Conservation (phyloP, 2,113 vertebrate species). For the Callionymus lyra region DNA sequence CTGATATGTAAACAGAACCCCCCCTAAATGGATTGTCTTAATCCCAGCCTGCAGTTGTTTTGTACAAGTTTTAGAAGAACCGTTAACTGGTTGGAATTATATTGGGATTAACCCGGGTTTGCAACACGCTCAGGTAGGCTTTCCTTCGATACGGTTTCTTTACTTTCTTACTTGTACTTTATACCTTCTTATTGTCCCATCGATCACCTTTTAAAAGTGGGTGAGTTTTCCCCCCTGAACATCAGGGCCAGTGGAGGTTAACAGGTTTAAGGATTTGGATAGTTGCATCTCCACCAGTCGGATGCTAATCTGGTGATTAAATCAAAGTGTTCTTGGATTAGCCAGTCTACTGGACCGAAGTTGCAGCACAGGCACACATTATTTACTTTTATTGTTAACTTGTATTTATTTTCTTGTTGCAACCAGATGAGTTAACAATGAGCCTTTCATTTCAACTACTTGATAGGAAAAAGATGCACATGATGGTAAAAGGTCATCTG, state of each 20-base stretch:
- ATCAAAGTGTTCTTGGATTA: conserved; percentile 56
- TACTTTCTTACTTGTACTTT: background rate
- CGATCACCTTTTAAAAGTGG: background rate
- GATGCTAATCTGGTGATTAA: conserved; percentile 47
- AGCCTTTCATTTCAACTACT: too few relatives aligned
- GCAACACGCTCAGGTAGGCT: conserved; percentile 29
- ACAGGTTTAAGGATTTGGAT: conserved; percentile 18
- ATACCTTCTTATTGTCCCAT: background rate
- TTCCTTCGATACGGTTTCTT: conserved; percentile 46
- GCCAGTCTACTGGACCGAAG: conserved; percentile 24
- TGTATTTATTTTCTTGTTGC: background rate
- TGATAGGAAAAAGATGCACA: too few relatives aligned
- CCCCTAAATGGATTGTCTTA: background rate
- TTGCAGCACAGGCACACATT: too few relatives aligned
- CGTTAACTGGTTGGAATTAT: conserved; percentile 25
- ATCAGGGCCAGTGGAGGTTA: conserved; percentile 7
- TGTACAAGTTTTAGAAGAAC: too few relatives aligned
- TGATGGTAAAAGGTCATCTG: too few relatives aligned
- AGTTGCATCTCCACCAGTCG: conserved; percentile 6
- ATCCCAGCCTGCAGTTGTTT: too few relatives aligned
- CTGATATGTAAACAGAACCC: background rate
- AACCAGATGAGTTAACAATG: too few relatives aligned
- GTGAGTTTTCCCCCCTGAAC: too few relatives aligned
- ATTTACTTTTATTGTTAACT: background rate
- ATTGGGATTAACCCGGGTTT: conserved; percentile 51